Base-by-base conservation (phyloP, 2,888 invertebrate genomes). In the Spicauda simplicius region DNA sequence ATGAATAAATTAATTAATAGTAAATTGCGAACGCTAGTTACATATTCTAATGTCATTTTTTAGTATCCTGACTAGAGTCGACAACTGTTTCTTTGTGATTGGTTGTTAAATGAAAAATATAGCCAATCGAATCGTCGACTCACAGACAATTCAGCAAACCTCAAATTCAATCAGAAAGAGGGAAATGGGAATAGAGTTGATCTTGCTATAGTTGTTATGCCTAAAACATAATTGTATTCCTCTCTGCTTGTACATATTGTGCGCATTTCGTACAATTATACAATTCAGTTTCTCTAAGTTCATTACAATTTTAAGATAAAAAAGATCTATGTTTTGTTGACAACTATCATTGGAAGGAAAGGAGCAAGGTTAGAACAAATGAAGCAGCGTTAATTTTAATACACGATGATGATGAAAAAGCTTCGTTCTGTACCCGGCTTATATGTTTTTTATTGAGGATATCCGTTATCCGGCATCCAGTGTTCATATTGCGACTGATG, bases 81-180 rank as follows among this genome's bases (percentile, higher is more conserved):
- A 75, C 78, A 78, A 73, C 70, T 93, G 93, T 91, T 92, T 88
- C 86, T 84, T 87, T 86, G 82, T 87, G 86, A 93, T 93, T 93
- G 93, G 93, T 80, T 83, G 83, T 83, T 74, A 70, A 69, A 66
- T 25, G 2, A 68, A 69, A 18, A 65, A 64, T 69, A 50, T 57
- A 65, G 62, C 76, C 74, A 77, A 77, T 74, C 68, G 59, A 68
- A 64, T 58, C 45, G 65, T 61, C 55, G 45, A 1, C 54, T 65
- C 74, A 74, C 68, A 77, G 75, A 71, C 16, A 58, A 64, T 41
- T 41, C 41, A 41, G 14, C 41, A 41, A 14, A 11, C 41, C 14
- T 33, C 33, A 11, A 7, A 12, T 3, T 41, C 41, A 14, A 14
- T 41, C 14, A 41, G 2, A 41, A 14, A 14, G 3, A 41, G 41